These are phyloP conservation scores for Neotoma lepida DNA, from an alignment of 2,113 vertebrate species.

Conservation along the genomic window DNA sequence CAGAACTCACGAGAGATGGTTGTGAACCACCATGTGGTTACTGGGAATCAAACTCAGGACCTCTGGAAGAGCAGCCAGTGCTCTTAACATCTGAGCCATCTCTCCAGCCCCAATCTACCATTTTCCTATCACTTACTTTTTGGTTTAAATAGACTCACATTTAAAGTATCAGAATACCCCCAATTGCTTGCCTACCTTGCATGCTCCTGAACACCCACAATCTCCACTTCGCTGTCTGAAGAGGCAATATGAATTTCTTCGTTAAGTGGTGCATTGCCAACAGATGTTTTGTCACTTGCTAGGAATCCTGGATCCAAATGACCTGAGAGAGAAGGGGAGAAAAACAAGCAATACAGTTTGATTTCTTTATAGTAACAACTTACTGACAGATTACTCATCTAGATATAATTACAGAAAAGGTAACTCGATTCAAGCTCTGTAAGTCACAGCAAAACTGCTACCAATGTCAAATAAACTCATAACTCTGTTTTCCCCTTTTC, in stretches of 20 bases:
- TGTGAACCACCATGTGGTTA: neutral
- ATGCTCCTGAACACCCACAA: slow-evolving; percentile 96
- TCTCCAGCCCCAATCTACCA: neutral
- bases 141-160: slow-evolving; percentile 29
- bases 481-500: neutral
- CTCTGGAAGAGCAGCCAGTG: neutral
- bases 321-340: slow-evolving; percentile 85
- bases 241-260: slow-evolving; percentile 93
- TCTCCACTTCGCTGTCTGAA: slow-evolving; percentile 98
- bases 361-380: slow-evolving; percentile 42
- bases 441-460: neutral
- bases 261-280: slow-evolving; percentile 86
- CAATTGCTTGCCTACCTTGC: slow-evolving; percentile 87
- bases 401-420: slow-evolving; percentile 31
- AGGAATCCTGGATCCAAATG: slow-evolving; percentile 88
- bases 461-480: neutral
- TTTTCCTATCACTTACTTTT: slow-evolving; percentile 44
- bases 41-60: neutral
- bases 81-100: neutral
- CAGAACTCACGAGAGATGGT: neutral
- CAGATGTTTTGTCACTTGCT: slow-evolving; percentile 85
- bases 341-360: slow-evolving; percentile 62
- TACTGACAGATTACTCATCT: neutral
- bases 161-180: slow-evolving; percentile 8
- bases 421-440: neutral